Percentiles rank a stretch among this genome's conserved stretches.
These are phyloP conservation scores for Tiphia femorata DNA, from an alignment of 2,888 invertebrate species.

Conservation along the genomic window DNA sequence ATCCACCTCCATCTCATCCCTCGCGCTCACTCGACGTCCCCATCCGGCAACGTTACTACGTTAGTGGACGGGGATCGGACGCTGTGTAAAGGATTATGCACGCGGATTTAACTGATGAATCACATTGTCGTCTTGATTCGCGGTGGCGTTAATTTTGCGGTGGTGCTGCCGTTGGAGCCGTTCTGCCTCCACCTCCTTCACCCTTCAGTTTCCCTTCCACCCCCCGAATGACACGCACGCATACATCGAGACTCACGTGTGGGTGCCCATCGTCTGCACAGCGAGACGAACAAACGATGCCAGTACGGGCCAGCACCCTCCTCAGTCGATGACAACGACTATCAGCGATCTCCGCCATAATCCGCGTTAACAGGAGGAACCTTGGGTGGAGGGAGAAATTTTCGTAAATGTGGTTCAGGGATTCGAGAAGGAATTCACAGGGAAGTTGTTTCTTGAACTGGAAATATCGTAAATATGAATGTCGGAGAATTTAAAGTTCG, in stretches of 20 bases:
- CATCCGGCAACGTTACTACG: conserved; percentile 22
- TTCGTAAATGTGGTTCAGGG: no score
- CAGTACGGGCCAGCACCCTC: not conserved
- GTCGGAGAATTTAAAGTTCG: no score
- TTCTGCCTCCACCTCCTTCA: no score
- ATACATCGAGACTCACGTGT: no score
- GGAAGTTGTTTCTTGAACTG: no score
- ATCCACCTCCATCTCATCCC: not conserved
- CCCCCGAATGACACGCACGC: no score
- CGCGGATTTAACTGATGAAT: conserved; percentile 70
- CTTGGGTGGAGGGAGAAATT: no score
- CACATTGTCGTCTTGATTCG: conserved; percentile 70
- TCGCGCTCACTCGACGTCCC: conserved; percentile 14
- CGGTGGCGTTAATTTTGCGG: conserved; percentile 68
- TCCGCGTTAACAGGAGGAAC: not conserved
- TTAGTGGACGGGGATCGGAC: conserved; percentile 48
- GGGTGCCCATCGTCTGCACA: no score
- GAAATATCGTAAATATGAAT: no score
- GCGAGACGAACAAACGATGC: no score
- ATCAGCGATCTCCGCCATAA: not conserved
- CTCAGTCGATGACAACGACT: conserved; percentile 3
- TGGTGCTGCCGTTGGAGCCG: not conserved
- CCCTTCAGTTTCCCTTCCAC: no score
- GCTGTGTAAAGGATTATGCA: conserved; percentile 68
- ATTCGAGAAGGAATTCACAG: no score